Conservation (phyloP, 92 coral and sea anemone genomes). For the Isaurus tuberculatus region DNA sequence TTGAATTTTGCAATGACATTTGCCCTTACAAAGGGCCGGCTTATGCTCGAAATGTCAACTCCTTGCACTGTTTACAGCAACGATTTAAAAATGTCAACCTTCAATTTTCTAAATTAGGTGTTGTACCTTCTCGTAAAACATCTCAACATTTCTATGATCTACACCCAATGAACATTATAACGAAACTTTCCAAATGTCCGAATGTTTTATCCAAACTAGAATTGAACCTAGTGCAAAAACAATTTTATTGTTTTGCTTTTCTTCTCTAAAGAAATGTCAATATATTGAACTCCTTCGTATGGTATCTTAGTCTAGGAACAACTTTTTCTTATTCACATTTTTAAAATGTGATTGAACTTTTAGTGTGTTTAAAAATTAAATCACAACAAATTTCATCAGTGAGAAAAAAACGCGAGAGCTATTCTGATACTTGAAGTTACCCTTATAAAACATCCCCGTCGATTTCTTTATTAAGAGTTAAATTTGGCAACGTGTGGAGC, state of each 20-base stretch:
- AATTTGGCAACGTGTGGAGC: neutral
- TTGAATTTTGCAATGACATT: too few relatives aligned
- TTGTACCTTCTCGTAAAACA: too few relatives aligned
- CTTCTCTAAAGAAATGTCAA: neutral
- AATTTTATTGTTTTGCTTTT: neutral
- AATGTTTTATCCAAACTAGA: neutral
- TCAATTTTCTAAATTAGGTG: too few relatives aligned
- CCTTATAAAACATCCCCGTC: too few relatives aligned
- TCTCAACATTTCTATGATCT: too few relatives aligned
- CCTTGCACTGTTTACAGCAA: too few relatives aligned
- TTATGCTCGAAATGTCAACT: too few relatives aligned
- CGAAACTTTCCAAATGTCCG: too few relatives aligned
- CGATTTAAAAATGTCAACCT: too few relatives aligned
- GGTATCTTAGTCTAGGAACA: too few relatives aligned
- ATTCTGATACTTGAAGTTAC: neutral
- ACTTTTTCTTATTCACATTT: neutral
- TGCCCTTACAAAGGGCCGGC: too few relatives aligned
- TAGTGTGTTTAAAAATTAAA: slow-evolving; percentile 9
- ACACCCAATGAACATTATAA: too few relatives aligned
- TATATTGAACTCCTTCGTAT: neutral
- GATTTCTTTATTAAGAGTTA: neutral
- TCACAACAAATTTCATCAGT: neutral
- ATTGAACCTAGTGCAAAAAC: neutral
- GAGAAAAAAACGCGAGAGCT: neutral
- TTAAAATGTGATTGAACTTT: neutral